phyloP scores from a whole-genome alignment of 1,140 invertebrate genomes.

The Pachypeltis micranthus region DNA sequence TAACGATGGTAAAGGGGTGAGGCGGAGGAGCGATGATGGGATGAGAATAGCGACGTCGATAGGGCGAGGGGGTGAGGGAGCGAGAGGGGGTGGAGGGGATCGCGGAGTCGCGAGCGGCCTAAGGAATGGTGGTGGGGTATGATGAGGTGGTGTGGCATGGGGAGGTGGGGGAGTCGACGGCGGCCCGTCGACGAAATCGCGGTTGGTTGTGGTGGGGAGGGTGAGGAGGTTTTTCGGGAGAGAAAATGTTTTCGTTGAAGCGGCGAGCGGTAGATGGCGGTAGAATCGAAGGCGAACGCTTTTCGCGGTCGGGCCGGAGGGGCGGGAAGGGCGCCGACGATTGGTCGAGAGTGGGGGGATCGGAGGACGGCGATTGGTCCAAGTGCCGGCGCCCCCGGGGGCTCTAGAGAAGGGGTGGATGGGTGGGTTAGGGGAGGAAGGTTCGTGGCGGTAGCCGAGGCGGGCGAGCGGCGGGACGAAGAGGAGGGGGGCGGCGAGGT shows the following conservation, averaged over 20 bases:
- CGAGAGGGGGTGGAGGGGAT: neutral
- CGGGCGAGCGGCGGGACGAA: slow-evolving; percentile 1
- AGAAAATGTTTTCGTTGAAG: no score
- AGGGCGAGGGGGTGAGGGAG: neutral
- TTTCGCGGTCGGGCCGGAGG: neutral
- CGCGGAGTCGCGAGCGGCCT: slow-evolving; percentile 13
- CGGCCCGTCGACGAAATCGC: no score
- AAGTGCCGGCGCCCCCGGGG: neutral
- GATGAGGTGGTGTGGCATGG: no score
- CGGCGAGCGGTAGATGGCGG: slow-evolving; percentile 1
- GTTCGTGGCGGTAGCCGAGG: neutral
- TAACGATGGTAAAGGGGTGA: no score
- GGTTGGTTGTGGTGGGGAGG: neutral
- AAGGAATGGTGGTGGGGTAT: neutral
- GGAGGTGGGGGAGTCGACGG: no score
- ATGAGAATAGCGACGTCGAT: neutral
- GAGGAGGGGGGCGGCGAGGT: neutral
- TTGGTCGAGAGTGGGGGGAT: no score
- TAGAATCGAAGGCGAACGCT: neutral
- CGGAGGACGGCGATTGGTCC: slow-evolving; percentile 12
- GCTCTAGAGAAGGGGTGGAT: slow-evolving; percentile 16
- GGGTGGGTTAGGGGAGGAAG: neutral
- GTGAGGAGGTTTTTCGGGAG: neutral
- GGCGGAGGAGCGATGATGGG: neutral
- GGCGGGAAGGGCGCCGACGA: neutral